phyloP scores from a whole-genome alignment of 2,888 invertebrate genomes.

The Amiota minor region DNA sequence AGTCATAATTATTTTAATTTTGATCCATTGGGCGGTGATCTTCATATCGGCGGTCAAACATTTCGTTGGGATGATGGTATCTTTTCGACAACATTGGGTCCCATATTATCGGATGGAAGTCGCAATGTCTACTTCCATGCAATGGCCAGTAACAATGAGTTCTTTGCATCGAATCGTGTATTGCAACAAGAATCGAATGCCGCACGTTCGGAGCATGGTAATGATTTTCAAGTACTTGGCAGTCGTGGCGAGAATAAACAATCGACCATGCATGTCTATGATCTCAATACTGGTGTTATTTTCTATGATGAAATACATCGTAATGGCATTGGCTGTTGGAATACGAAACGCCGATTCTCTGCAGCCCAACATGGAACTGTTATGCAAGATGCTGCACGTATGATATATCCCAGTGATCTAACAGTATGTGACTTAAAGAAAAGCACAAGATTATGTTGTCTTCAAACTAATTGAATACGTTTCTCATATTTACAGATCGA shows the following conservation, averaged over 20 bases:
- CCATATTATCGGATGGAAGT: constrained; percentile 75
- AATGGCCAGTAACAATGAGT: constrained; percentile 82
- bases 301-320: constrained; percentile 82
- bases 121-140: constrained; percentile 84
- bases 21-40: constrained; percentile 81
- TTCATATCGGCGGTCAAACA: constrained; percentile 79
- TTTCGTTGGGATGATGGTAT: constrained; percentile 89
- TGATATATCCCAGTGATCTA: constrained; percentile 84
- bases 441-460: background rate
- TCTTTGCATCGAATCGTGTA: constrained; percentile 80
- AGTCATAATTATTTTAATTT: constrained; percentile 83
- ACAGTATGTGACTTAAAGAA: constrained; percentile 65
- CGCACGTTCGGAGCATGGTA: constrained; percentile 75
- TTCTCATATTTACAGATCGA: constrained; percentile 74
- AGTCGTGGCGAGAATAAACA: constrained; percentile 80
- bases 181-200: constrained; percentile 76
- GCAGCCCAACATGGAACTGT: constrained; percentile 76
- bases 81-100: constrained; percentile 81
- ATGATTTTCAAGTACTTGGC: constrained; percentile 78
- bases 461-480: background rate
- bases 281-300: constrained; percentile 77
- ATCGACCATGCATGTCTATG: constrained; percentile 81
- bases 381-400: constrained; percentile 76
- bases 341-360: constrained; percentile 74
- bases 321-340: constrained; percentile 86